phyloP scores from a whole-genome alignment of 1,140 invertebrate genomes.

The Pemphigus obesinymphae region DNA sequence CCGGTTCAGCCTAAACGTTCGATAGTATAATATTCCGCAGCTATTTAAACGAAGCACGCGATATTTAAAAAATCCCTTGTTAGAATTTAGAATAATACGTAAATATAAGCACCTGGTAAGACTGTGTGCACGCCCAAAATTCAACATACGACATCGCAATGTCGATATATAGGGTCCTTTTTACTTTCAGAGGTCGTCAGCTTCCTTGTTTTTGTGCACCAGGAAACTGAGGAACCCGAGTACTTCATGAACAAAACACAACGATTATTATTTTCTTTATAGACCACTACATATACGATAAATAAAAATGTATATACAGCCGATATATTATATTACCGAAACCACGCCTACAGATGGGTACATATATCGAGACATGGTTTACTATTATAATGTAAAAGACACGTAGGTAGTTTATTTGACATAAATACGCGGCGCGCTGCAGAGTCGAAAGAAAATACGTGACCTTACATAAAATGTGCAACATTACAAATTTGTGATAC shows the following conservation, averaged over 20 bases:
- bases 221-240: constrained; percentile 35
- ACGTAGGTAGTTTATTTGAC: constrained; percentile 34
- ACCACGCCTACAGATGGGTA: constrained; percentile 8
- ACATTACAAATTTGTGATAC: not conserved
- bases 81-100: constrained; percentile 24
- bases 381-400: not conserved
- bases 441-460: constrained; percentile 21
- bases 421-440: constrained; percentile 2
- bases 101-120: constrained; percentile 26
- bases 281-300: not conserved
- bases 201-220: constrained; percentile 39
- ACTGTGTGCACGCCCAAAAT: constrained; percentile 15
- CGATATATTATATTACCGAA: constrained; percentile 13
- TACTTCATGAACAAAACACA: constrained; percentile 17
- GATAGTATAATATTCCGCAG: constrained; percentile 6
- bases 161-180: constrained; percentile 11
- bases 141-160: constrained; percentile 9
- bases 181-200: constrained; percentile 3
- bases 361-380: not conserved
- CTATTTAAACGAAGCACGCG: constrained; percentile 28
- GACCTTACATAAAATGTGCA: constrained; percentile 14
- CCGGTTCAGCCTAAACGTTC: not conserved
- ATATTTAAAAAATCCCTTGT: constrained; percentile 34
- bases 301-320: not conserved
- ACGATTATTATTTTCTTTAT: constrained; percentile 18